Percentiles rank a stretch among this genome's conserved stretches.
Evolutionary conservation across 2,113 vertebrate genomes (phyloP).

Genomic region (Vulpes lagopus): DNA sequence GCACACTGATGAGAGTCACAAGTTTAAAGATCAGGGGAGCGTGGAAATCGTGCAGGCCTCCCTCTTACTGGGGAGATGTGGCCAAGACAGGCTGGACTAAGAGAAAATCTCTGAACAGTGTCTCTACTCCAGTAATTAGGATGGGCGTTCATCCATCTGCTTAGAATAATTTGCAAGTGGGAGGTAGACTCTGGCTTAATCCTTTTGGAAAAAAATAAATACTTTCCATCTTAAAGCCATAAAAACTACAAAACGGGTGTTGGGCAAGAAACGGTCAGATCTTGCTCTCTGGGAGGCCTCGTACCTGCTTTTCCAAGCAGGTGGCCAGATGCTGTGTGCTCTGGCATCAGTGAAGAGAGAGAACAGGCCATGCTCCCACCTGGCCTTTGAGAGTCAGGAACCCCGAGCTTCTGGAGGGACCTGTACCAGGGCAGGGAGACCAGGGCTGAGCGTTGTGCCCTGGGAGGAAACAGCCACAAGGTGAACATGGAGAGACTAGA

Average conservation of each 20-base stretch:
- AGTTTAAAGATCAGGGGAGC: not conserved
- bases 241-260: not conserved
- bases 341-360: not conserved
- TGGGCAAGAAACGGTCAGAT: not conserved
- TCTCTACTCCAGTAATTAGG: not conserved
- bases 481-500: not conserved
- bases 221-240: not conserved
- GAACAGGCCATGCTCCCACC: fast-evolving
- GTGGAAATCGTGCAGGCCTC: not conserved
- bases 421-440: not conserved
- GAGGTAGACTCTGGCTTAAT: not conserved
- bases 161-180: not conserved
- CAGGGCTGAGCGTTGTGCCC: too few relatives aligned
- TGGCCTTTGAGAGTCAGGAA: not conserved
- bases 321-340: not conserved
- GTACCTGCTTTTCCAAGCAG: not conserved
- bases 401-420: not conserved
- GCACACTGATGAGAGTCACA: not conserved
- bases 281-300: not conserved
- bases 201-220: not conserved
- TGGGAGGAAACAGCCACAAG: not conserved
- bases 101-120: not conserved
- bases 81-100: not conserved
- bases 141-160: not conserved
- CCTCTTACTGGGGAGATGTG: not conserved